phyloP scores from a whole-genome alignment of 2,113 vertebrate species.

The Carollia perspicillata region DNA sequence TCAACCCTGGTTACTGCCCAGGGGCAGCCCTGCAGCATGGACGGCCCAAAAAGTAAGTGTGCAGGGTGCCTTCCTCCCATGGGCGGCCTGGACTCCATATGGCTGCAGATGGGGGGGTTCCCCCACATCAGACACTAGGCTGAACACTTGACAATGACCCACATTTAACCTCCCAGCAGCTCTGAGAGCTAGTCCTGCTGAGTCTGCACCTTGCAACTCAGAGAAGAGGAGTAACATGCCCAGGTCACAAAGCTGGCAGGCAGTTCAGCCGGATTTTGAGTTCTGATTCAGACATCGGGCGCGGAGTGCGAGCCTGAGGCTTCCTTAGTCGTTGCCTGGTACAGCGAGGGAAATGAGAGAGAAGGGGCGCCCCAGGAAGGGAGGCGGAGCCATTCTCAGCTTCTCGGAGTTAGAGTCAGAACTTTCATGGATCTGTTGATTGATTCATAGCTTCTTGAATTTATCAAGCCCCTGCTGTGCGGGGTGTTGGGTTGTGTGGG shows the following conservation, averaged over 20 bases:
- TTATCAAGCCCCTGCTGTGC: not conserved
- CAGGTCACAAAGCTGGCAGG: not conserved
- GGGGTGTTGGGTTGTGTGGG: not conserved
- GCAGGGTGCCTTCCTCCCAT: not conserved
- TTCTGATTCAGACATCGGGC: not conserved
- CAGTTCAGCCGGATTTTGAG: not conserved
- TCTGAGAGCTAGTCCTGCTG: not conserved
- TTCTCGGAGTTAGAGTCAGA: not conserved
- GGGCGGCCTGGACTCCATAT: not conserved
- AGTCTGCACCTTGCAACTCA: not conserved
- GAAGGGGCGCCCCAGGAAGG: not conserved
- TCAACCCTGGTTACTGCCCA: slow-evolving; percentile 85
- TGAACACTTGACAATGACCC: not conserved
- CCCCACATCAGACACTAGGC: not conserved
- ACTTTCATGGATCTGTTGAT: not conserved
- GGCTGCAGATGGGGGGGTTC: no score
- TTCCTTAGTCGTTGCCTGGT: not conserved
- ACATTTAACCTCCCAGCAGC: not conserved
- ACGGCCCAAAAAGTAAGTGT: slow-evolving; percentile 40
- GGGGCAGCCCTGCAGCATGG: slow-evolving; percentile 77
- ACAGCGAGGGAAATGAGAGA: not conserved
- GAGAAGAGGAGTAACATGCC: not conserved
- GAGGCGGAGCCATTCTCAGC: not conserved
- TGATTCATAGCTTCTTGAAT: not conserved
- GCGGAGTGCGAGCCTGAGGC: no score